These are phyloP conservation scores for Macaria liturata DNA, from an alignment of 2,888 invertebrate genomes.

Conservation along the genomic window DNA sequence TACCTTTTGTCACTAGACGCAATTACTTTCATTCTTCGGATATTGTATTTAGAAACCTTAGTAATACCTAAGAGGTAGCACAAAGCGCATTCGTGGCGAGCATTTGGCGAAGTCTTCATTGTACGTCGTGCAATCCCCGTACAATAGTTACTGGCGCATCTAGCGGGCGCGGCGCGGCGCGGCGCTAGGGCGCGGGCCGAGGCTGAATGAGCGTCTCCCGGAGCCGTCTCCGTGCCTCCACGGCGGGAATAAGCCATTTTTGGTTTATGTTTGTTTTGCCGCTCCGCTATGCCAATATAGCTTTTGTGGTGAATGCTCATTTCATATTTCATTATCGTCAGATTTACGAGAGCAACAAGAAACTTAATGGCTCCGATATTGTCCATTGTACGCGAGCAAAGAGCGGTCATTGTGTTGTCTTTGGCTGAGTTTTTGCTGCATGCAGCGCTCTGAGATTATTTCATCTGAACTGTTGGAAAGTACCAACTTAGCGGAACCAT, in stretches of 20 bases:
- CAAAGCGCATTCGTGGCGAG: constrained; percentile 36
- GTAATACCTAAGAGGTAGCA: constrained; percentile 5
- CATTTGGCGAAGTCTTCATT: constrained; percentile 31
- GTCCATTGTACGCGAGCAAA: not conserved
- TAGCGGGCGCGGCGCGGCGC: constrained; percentile 18
- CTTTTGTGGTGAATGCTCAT: constrained; percentile 63
- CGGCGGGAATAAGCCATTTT: constrained; percentile 58
- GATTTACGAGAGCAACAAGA: constrained; percentile 48
- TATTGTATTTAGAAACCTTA: too few species aligned
- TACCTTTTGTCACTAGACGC: too few species aligned
- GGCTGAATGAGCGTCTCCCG: constrained; percentile 44
- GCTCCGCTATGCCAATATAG: constrained; percentile 54
- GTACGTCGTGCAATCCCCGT: constrained; percentile 32
- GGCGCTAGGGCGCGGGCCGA: constrained; percentile 19
- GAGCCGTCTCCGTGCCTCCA: constrained; percentile 38
- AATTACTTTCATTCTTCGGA: too few species aligned
- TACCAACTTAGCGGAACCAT: too few species aligned
- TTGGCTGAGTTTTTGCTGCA: constrained; percentile 7
- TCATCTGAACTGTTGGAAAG: too few species aligned
- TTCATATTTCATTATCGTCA: constrained; percentile 64
- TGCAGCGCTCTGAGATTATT: constrained; percentile 1
- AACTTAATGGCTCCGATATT: constrained; percentile 23
- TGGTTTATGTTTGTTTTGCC: constrained; percentile 64
- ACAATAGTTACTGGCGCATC: constrained; percentile 34
- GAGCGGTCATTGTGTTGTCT: constrained; percentile 2